These are phyloP conservation scores for Ditula angustiorana DNA, from an alignment of 2,888 invertebrate genomes.

Conservation along the genomic window DNA sequence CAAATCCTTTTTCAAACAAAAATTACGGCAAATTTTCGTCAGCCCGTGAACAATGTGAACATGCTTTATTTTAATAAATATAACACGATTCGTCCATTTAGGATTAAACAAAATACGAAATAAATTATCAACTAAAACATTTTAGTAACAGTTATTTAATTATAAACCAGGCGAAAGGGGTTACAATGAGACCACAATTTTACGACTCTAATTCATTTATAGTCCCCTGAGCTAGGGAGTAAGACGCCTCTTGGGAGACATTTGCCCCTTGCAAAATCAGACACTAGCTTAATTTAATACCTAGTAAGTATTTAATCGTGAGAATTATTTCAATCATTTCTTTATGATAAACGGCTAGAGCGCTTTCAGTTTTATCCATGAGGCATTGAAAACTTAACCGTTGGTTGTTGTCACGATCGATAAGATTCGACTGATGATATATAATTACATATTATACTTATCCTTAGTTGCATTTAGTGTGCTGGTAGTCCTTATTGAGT, in stretches of 20 bases:
- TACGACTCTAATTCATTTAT: conserved; percentile 30
- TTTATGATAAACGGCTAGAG: background rate
- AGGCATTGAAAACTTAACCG: background rate
- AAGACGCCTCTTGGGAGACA: conserved; percentile 25
- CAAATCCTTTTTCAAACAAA: no score
- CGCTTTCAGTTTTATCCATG: background rate
- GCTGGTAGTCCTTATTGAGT: no score
- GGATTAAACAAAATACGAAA: no score
- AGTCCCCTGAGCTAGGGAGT: conserved; percentile 2
- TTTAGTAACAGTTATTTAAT: background rate
- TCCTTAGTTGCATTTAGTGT: background rate
- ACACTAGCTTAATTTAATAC: background rate
- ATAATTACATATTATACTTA: background rate
- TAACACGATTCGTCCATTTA: no score
- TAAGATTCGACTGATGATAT: background rate
- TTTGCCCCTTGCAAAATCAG: conserved; percentile 17
- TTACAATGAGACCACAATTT: conserved; percentile 8
- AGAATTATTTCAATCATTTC: background rate
- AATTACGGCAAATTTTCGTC: no score
- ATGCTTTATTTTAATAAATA: no score
- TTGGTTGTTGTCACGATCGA: background rate
- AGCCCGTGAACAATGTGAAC: no score
- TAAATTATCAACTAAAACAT: background rate
- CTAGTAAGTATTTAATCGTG: background rate
- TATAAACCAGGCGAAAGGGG: conserved; percentile 8